Percentiles rank a stretch among this genome's conserved stretches.
Evolutionary conservation across 2,888 invertebrate species (phyloP).

Genomic region (Scrobipalpa costella): DNA sequence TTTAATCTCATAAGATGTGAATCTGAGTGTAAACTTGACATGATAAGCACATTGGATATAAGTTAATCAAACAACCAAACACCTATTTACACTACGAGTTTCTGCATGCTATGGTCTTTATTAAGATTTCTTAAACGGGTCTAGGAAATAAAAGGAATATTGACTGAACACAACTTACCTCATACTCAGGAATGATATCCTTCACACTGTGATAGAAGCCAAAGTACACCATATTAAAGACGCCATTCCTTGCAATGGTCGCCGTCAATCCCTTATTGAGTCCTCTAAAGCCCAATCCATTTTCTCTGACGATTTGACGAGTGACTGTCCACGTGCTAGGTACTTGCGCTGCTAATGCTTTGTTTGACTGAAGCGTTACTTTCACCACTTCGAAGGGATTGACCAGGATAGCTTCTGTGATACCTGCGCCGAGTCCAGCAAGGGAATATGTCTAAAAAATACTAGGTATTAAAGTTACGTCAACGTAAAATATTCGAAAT

Average conservation of each 20-base stretch:
- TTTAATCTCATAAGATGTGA: not conserved
- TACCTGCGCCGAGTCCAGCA: constrained; percentile 93
- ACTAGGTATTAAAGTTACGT: too few relatives aligned
- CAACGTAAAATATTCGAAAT: too few relatives aligned
- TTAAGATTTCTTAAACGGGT: too few relatives aligned
- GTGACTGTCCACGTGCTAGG: constrained; percentile 92
- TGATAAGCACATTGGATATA: not conserved
- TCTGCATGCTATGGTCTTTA: not conserved
- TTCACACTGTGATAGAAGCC: constrained; percentile 97
- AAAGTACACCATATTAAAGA: constrained; percentile 97
- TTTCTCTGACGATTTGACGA: constrained; percentile 86
- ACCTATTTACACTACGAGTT: not conserved
- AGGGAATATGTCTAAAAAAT: constrained; percentile 90
- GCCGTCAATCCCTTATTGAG: constrained; percentile 94
- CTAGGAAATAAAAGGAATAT: too few relatives aligned
- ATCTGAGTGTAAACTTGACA: not conserved
- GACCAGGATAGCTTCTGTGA: constrained; percentile 94
- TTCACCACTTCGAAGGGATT: constrained; percentile 98
- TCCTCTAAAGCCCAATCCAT: constrained; percentile 90
- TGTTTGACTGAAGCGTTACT: constrained; percentile 91
- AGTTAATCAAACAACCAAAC: not conserved
- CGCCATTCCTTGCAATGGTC: constrained; percentile 93
- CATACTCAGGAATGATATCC: constrained; percentile 84
- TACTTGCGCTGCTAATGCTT: constrained; percentile 81
- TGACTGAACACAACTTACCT: constrained; percentile 63